phyloP scores from a whole-genome alignment of 2,113 vertebrate species.

The Pterocles burchelli region DNA sequence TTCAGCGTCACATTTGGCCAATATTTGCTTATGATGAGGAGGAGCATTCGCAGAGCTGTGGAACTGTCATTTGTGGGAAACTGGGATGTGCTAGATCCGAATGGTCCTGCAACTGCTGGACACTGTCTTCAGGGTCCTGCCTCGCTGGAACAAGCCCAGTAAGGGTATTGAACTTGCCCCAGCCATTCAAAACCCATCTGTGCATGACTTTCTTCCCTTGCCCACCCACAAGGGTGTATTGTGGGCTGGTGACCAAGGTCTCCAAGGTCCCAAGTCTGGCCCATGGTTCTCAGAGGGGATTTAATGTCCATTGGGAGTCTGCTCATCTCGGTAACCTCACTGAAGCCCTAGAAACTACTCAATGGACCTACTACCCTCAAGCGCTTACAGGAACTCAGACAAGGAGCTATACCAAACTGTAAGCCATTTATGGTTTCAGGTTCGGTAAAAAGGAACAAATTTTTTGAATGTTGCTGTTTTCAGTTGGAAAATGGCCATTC shows the following conservation, averaged over 20 bases:
- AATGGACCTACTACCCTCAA: not conserved
- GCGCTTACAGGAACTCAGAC: not conserved
- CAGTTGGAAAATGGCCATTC: not conserved
- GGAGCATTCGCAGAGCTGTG: not conserved
- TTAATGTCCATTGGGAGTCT: not conserved
- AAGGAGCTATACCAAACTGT: not conserved
- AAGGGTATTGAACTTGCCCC: not conserved
- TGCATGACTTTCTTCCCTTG: not conserved
- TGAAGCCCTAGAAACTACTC: not conserved
- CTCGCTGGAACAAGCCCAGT: not conserved
- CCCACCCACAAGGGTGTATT: accelerated
- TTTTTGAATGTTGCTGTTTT: not conserved
- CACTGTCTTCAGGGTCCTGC: not conserved
- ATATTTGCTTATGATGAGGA: not conserved
- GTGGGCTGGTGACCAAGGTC: not conserved
- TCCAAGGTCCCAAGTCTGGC: not conserved
- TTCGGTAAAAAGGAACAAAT: not conserved
- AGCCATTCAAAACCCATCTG: not conserved
- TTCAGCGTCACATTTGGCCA: not conserved
- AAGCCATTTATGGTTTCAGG: not conserved
- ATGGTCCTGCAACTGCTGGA: not conserved
- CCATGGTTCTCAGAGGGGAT: not conserved
- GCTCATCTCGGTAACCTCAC: not conserved
- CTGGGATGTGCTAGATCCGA: not conserved
- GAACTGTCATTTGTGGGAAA: not conserved